A percentile compares a stretch with the other conserved stretches of the same genome.
Conservation (phyloP, 1,140 invertebrate species). For the Bombus vancouverensis region DNA sequence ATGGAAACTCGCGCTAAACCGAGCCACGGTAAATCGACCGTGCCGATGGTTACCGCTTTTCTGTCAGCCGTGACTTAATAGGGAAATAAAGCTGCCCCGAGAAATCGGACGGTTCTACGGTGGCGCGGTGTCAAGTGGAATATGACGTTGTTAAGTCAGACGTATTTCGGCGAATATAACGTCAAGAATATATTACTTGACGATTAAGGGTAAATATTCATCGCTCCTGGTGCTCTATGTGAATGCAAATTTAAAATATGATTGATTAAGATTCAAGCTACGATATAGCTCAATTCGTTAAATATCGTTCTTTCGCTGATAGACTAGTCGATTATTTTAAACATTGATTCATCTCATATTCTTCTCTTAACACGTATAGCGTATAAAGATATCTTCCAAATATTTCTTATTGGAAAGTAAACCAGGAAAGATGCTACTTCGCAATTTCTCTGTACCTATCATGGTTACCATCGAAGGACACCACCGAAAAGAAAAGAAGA, state of each 20-base stretch:
- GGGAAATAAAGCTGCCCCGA: constrained; percentile 38
- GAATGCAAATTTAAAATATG: too few relatives aligned
- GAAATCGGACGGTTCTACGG: neutral
- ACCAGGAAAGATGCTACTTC: neutral
- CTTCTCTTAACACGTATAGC: too few relatives aligned
- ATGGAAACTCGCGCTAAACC: constrained; percentile 32
- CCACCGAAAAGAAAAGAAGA: neutral
- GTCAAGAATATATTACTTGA: too few relatives aligned
- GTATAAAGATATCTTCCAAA: too few relatives aligned
- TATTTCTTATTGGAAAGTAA: neutral
- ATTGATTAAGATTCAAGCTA: too few relatives aligned
- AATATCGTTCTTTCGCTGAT: too few relatives aligned
- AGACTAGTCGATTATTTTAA: too few relatives aligned
- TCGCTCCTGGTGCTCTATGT: too few relatives aligned
- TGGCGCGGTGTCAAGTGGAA: neutral
- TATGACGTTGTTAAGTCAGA: constrained; percentile 41
- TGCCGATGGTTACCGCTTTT: constrained; percentile 3
- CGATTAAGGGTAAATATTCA: neutral
- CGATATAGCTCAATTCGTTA: too few relatives aligned
- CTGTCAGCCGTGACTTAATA: constrained; percentile 6
- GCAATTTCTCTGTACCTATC: too few relatives aligned
- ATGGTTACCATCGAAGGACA: too few relatives aligned
- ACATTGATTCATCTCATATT: too few relatives aligned
- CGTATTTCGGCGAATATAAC: constrained; percentile 6
- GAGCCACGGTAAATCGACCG: constrained; percentile 20